Evolutionary conservation across 2,888 invertebrate species (phyloP).

Genomic region (Chromoteleia sp.): DNA sequence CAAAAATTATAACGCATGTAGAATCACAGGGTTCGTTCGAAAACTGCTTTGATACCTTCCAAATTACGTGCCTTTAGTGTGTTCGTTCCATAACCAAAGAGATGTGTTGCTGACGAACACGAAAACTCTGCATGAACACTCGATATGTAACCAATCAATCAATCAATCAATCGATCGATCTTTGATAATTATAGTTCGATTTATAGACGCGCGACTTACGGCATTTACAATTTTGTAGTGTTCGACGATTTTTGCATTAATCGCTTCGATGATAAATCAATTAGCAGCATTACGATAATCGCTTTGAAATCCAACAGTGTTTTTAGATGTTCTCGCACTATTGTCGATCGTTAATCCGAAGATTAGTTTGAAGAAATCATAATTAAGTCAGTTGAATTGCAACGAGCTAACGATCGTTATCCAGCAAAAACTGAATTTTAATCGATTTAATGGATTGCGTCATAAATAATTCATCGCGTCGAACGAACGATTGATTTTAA

Average conservation of each 20-base stretch:
- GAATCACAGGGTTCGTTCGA: constrained; percentile 65
- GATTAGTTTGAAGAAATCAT: constrained; percentile 13
- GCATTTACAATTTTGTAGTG: constrained; percentile 60
- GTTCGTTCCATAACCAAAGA: constrained; percentile 43
- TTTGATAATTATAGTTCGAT: constrained; percentile 57
- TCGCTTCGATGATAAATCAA: constrained; percentile 44
- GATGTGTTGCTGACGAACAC: constrained; percentile 6
- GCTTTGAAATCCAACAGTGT: constrained; percentile 22
- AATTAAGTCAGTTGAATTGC: constrained; percentile 5
- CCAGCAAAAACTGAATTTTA: constrained; percentile 34
- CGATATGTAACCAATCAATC: constrained; percentile 13
- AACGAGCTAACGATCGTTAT: constrained; percentile 11
- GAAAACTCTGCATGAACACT: constrained; percentile 33
- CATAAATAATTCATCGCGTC: constrained; percentile 25
- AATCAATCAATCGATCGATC: constrained; percentile 46
- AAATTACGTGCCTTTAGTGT: constrained; percentile 75
- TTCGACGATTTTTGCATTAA: constrained; percentile 36
- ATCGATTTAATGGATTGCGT: not conserved
- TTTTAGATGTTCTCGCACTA: not conserved
- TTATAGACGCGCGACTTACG: constrained; percentile 23
- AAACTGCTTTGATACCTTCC: constrained; percentile 72
- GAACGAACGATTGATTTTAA: constrained; percentile 17
- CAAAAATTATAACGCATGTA: constrained; percentile 33
- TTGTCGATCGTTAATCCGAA: constrained; percentile 8
- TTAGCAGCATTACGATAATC: constrained; percentile 5